phyloP scores from a whole-genome alignment of 2,113 vertebrate genomes.

The Chlorodrepanis virens region DNA sequence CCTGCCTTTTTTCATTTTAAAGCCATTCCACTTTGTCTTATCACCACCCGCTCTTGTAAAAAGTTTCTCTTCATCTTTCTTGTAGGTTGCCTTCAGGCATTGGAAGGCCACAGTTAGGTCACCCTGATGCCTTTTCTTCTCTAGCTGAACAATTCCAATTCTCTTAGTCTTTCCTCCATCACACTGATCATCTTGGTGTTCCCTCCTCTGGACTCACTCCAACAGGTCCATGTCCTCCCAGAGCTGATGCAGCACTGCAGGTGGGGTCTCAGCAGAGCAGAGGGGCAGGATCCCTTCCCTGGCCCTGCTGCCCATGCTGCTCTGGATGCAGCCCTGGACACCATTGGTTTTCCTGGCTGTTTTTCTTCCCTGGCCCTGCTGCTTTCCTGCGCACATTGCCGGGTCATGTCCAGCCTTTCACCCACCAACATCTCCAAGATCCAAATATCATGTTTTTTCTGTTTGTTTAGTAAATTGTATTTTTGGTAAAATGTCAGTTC shows the following conservation, averaged over 20 bases:
- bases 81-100: neutral
- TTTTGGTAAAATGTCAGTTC: neutral
- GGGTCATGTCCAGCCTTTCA: neutral
- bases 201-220: neutral
- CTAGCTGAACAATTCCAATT: neutral
- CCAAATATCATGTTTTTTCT: neutral
- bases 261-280: neutral
- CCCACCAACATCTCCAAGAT: neutral
- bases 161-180: neutral
- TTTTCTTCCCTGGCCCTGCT: too few species aligned
- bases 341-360: rapidly evolving
- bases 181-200: neutral
- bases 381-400: too few species aligned
- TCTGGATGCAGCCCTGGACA: neutral
- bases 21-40: neutral
- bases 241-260: neutral
- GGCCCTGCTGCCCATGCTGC: neutral
- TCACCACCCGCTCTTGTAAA: neutral
- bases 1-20: neutral
- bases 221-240: rapidly evolving
- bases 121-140: neutral
- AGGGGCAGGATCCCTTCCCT: neutral
- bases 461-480: neutral
- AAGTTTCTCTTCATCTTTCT: neutral
- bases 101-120: neutral